Conservation (phyloP, 2,797 vertebrate genomes). For the Rhincodon typus region DNA sequence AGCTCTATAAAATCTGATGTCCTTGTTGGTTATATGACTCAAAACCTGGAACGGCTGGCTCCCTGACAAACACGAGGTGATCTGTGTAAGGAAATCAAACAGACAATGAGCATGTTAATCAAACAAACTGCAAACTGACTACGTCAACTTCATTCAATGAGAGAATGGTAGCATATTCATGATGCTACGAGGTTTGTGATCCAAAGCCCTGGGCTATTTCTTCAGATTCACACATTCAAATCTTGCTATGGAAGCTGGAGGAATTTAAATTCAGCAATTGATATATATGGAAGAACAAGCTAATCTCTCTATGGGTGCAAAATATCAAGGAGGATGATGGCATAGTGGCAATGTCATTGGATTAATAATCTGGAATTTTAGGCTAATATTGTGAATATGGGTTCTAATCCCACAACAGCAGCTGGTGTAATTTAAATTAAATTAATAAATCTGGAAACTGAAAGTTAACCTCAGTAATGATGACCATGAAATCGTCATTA, state of each 20-base stretch:
- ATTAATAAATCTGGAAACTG: no score
- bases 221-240: not conserved
- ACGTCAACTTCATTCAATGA: slow-evolving; percentile 47
- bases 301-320: not conserved
- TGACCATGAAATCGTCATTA: no score
- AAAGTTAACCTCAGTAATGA: no score
- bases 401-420: no score
- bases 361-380: no score
- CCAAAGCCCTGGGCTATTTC: not conserved
- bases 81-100: slow-evolving; percentile 52
- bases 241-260: not conserved
- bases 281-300: not conserved
- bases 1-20: not conserved
- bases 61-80: slow-evolving; percentile 41
- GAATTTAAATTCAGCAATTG: not conserved
- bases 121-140: slow-evolving; percentile 40
- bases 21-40: not conserved
- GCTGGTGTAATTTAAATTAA: no score
- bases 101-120: slow-evolving; percentile 42
- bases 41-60: not conserved
- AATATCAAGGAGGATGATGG: not conserved
- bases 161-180: not conserved
- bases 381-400: no score
- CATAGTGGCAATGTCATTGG: no score
- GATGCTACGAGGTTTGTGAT: not conserved